A percentile compares a stretch with the other conserved stretches of the same genome.
phyloP scores from a whole-genome alignment of 1,140 invertebrate genomes.

The Tenebrio molitor region DNA sequence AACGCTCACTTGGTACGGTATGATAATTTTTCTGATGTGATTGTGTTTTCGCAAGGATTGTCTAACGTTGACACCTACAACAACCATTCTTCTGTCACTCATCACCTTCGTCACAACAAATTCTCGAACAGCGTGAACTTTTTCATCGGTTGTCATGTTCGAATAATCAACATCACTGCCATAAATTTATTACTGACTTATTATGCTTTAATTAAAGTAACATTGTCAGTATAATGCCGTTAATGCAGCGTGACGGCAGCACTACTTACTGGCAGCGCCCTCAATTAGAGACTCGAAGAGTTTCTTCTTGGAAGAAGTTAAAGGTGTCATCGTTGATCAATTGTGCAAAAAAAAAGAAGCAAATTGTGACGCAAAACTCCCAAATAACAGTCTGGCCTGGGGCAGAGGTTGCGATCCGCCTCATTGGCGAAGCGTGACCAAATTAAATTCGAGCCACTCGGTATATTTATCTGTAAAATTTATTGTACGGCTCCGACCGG shows the following conservation, averaged over 20 bases:
- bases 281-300: too few species aligned
- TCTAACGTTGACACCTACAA: not conserved
- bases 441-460: constrained; percentile 28
- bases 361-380: not conserved
- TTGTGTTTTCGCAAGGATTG: not conserved
- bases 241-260: too few species aligned
- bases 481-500: not conserved
- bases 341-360: not conserved
- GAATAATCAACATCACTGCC: not conserved
- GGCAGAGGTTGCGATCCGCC: not conserved
- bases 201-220: too few species aligned
- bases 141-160: not conserved
- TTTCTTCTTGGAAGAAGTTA: too few species aligned
- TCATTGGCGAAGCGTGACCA: constrained; percentile 23
- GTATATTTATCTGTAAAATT: constrained; percentile 42
- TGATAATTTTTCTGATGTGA: not conserved
- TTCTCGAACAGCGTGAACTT: not conserved
- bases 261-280: too few species aligned
- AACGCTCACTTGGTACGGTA: too few species aligned
- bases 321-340: too few species aligned
- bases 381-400: constrained; percentile 3
- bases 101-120: not conserved
- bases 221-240: too few species aligned
- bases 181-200: not conserved
- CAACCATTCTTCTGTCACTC: constrained; percentile 7